Percentiles rank a stretch among this genome's conserved stretches.
These are phyloP conservation scores for Pipistrellus pygmaeus DNA, from an alignment of 2,797 vertebrate genomes.

Conservation along the genomic window DNA sequence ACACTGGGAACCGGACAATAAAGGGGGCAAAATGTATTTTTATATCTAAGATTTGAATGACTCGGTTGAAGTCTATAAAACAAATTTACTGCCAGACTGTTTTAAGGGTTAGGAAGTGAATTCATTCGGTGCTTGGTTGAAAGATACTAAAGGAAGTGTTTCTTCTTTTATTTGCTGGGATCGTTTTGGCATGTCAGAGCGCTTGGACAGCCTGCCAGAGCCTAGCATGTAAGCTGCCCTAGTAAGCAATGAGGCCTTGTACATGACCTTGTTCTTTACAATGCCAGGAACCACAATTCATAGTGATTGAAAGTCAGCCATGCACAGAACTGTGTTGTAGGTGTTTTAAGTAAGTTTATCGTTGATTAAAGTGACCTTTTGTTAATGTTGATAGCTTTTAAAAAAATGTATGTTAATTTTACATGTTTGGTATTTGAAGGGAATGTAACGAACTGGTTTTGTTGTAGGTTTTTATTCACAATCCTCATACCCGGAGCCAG, in stretches of 20 bases:
- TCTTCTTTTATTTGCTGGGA: background rate
- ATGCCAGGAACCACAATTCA: background rate
- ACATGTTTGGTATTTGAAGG: conserved; percentile 36
- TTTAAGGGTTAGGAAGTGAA: conserved; percentile 34
- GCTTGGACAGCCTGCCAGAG: background rate
- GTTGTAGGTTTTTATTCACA: conserved; percentile 97
- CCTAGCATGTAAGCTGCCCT: background rate
- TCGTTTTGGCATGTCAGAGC: background rate
- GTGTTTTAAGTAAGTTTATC: background rate
- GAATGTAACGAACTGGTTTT: conserved; percentile 28
- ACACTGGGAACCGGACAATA: background rate
- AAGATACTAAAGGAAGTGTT: background rate
- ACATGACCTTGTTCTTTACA: background rate
- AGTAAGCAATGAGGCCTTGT: background rate
- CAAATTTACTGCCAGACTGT: background rate
- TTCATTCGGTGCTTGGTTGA: background rate
- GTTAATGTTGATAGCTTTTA: conserved; percentile 23
- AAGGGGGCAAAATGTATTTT: background rate
- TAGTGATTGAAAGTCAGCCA: background rate
- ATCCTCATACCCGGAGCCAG: conserved; percentile 93
- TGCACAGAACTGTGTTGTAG: background rate
- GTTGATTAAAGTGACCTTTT: conserved; percentile 50
- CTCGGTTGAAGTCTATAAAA: background rate
- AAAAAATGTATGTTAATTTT: conserved; percentile 1
- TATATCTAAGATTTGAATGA: background rate